phyloP scores from a whole-genome alignment of 2,113 vertebrate genomes.

The Cariama cristata region DNA sequence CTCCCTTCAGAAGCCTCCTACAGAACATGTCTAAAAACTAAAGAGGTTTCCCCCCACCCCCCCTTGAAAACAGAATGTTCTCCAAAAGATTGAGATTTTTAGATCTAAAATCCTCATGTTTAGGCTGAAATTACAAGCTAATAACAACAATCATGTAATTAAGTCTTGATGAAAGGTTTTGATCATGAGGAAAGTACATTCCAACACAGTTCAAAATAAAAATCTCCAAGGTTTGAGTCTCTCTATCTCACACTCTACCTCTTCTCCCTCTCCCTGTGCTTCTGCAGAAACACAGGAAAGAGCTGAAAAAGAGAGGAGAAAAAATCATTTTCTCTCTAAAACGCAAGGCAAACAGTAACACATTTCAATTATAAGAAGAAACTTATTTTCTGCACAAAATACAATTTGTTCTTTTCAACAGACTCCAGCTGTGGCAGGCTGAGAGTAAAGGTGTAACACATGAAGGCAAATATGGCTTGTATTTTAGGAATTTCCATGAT shows the following conservation, averaged over 20 bases:
- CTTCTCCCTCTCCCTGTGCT: neutral
- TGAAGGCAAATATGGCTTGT: neutral
- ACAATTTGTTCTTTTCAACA: neutral
- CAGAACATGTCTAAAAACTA: neutral
- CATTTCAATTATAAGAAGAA: neutral
- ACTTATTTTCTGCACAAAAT: neutral
- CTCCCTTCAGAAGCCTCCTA: neutral
- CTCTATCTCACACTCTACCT: neutral
- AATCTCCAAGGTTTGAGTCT: neutral
- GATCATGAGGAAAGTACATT: neutral
- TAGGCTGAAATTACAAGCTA: neutral
- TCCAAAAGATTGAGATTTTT: neutral
- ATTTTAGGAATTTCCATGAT: neutral
- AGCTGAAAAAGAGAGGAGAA: neutral
- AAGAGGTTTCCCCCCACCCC: fast-evolving
- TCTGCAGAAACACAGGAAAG: neutral
- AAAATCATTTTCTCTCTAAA: neutral
- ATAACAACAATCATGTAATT: neutral
- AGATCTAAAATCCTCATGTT: neutral
- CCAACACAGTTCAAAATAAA: slow-evolving; percentile 1
- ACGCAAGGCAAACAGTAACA: neutral
- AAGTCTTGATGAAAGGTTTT: slow-evolving; percentile 16
- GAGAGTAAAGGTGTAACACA: neutral
- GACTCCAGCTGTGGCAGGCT: neutral
- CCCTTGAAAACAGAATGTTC: neutral